Evolutionary conservation across 2,888 invertebrate genomes (phyloP).

Genomic region (Cerastoderma edule): DNA sequence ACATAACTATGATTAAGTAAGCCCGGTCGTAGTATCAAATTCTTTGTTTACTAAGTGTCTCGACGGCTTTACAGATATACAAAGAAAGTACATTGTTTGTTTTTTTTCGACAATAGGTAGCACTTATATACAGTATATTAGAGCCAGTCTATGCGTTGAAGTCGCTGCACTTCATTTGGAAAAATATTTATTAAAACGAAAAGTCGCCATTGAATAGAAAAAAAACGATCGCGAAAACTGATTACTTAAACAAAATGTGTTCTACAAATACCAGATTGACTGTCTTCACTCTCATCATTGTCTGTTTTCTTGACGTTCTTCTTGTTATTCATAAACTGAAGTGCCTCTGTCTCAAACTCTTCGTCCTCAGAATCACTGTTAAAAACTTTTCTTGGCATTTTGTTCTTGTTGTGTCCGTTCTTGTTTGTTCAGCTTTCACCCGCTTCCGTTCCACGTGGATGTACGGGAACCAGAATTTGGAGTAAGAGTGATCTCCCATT

Average conservation of each 20-base stretch:
- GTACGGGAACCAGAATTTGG: background rate
- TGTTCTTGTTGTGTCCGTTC: background rate
- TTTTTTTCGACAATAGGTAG: background rate
- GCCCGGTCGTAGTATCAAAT: too few relatives aligned
- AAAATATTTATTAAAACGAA: background rate
- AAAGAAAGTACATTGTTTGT: too few relatives aligned
- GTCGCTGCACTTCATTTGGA: background rate
- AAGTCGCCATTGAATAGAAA: too few relatives aligned
- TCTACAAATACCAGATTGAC: background rate
- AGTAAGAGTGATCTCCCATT: background rate
- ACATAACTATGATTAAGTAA: too few relatives aligned
- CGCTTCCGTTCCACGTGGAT: background rate
- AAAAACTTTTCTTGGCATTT: conserved; percentile 22
- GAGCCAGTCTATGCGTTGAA: background rate
- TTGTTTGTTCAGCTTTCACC: background rate
- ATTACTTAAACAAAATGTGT: background rate
- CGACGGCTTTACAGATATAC: too few relatives aligned
- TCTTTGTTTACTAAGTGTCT: too few relatives aligned
- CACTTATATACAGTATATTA: background rate
- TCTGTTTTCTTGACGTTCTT: conserved; percentile 4
- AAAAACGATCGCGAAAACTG: too few relatives aligned
- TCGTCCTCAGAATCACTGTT: conserved; percentile 34
- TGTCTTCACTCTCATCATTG: conserved; percentile 10
- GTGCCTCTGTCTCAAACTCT: conserved; percentile 55
- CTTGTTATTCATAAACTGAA: conserved; percentile 43